These are phyloP conservation scores for Diorhabda carinulata DNA, from an alignment of 1,140 invertebrate genomes.

Conservation along the genomic window DNA sequence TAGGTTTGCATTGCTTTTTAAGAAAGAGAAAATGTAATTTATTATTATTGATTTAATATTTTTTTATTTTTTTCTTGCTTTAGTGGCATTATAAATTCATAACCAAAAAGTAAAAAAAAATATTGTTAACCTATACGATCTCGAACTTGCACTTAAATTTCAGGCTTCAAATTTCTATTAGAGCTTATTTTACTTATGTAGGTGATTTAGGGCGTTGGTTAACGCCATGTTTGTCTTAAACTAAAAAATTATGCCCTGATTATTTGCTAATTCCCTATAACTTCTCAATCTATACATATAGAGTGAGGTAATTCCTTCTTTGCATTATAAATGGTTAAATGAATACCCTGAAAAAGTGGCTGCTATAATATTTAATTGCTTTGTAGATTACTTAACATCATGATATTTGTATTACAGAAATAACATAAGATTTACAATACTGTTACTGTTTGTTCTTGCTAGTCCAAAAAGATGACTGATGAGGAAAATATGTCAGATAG, in stretches of 20 bases:
- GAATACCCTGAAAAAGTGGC: too few species aligned
- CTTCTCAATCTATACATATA: conserved; percentile 18
- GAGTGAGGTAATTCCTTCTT: neutral
- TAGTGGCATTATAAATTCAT: conserved; percentile 46
- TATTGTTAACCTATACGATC: neutral
- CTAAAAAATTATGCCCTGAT: conserved; percentile 28
- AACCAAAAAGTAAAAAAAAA: conserved; percentile 47
- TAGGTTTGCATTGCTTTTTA: conserved; percentile 19
- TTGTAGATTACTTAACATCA: conserved; percentile 15
- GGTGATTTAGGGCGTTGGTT: conserved; percentile 43
- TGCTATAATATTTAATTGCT: neutral
- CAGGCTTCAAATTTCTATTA: conserved; percentile 18
- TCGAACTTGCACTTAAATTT: too few species aligned
- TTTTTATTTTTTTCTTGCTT: conserved; percentile 30
- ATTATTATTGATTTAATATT: conserved; percentile 30
- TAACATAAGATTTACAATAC: conserved; percentile 17
- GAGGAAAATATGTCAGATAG: conserved; percentile 68
- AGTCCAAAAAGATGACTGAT: conserved; percentile 46
- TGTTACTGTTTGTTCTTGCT: conserved; percentile 28
- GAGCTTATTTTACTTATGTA: conserved; percentile 21
- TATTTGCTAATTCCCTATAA: conserved; percentile 22
- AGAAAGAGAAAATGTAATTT: neutral
- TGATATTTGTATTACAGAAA: conserved; percentile 22
- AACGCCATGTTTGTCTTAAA: conserved; percentile 41
- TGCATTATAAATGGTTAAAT: too few species aligned